phyloP scores from a whole-genome alignment of 35 echinoderm and acorn worm genomes.

The Chiridota heheva region DNA sequence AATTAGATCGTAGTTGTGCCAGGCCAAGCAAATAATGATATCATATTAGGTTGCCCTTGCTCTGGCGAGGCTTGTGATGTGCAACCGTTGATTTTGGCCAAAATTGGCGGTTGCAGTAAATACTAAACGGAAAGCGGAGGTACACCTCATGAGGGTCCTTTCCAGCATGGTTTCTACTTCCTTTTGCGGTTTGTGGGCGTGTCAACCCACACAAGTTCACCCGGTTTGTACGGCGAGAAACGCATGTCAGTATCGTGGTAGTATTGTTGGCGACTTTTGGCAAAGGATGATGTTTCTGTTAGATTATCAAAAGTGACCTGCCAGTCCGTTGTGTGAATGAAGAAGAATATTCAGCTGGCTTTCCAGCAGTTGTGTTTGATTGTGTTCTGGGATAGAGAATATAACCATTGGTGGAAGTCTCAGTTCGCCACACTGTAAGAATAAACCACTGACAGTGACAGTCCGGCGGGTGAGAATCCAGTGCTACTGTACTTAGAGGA shows the following conservation, averaged over 20 bases:
- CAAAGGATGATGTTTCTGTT: neutral
- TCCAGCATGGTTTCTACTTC: constrained; percentile 25
- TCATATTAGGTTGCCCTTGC: too few relatives aligned
- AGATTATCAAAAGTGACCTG: neutral
- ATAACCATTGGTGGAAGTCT: neutral
- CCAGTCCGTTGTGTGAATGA: neutral
- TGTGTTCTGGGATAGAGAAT: neutral
- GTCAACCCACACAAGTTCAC: constrained; percentile 27
- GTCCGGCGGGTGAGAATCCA: constrained; percentile 35
- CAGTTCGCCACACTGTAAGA: constrained; percentile 30
- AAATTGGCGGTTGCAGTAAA: too few relatives aligned
- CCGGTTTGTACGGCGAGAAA: constrained; percentile 22
- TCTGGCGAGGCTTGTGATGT: too few relatives aligned
- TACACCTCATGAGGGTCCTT: too few relatives aligned
- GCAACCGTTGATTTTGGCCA: too few relatives aligned
- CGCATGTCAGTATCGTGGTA: constrained; percentile 14
- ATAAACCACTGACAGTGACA: too few relatives aligned
- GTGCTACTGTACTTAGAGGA: constrained; percentile 23
- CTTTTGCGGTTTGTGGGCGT: neutral
- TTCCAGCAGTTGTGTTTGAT: neutral
- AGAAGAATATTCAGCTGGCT: neutral
- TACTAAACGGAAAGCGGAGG: too few relatives aligned
- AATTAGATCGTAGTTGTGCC: too few relatives aligned
- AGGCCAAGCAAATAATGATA: too few relatives aligned
- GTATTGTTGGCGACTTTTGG: neutral